phyloP scores from a whole-genome alignment of 2,113 vertebrate species.

The Phalacrocorax brasilianus region DNA sequence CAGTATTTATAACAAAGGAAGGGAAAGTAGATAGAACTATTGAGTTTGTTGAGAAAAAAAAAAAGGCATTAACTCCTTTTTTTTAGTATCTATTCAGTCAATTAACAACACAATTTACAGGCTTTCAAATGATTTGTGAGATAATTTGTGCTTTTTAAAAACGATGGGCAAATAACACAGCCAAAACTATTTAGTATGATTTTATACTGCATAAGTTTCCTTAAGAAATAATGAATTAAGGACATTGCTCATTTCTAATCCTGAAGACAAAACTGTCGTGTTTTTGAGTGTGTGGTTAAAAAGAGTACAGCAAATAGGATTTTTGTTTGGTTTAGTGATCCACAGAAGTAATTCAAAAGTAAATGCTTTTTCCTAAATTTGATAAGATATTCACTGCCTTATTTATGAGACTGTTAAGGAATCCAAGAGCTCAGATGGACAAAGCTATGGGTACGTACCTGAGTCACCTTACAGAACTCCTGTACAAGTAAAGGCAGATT shows the following conservation, averaged over 20 bases:
- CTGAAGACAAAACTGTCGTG: neutral
- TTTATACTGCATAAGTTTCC: neutral
- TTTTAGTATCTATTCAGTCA: neutral
- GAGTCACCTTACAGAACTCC: neutral
- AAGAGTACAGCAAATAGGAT: neutral
- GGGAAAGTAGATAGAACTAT: neutral
- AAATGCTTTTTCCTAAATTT: neutral
- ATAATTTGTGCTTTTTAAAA: neutral
- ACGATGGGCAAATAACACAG: neutral
- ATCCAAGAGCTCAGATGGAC: neutral
- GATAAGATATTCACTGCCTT: neutral
- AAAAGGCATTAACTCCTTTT: neutral
- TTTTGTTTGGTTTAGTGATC: neutral
- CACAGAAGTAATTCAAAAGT: neutral
- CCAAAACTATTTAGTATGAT: neutral
- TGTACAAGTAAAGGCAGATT: neutral
- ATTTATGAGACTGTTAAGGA: neutral
- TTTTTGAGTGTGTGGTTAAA: neutral
- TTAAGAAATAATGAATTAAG: neutral
- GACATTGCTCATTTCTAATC: neutral
- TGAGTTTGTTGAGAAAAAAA: neutral
- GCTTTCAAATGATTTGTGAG: neutral
- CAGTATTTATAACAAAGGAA: neutral
- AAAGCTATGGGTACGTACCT: neutral
- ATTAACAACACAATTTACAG: slow-evolving; percentile 6